Evolutionary conservation across 2,888 invertebrate genomes (phyloP).

Genomic region (Chesias legatella): DNA sequence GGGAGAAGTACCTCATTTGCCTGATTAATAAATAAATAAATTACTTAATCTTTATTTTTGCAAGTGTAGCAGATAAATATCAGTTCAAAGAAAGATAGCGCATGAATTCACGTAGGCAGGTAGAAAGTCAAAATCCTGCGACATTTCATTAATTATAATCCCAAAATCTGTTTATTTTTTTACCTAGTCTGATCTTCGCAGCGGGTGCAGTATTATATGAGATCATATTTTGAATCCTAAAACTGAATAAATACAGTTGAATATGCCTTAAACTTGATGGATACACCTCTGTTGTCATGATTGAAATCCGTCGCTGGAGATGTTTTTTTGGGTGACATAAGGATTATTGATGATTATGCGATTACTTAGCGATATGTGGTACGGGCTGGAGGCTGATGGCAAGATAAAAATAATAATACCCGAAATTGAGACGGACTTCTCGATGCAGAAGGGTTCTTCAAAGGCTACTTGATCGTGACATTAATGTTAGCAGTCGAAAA

Average conservation of each 20-base stretch:
- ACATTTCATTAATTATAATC: constrained; percentile 71
- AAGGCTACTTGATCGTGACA: too few relatives aligned
- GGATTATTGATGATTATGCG: constrained; percentile 74
- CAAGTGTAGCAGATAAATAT: too few relatives aligned
- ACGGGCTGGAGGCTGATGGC: constrained; percentile 17
- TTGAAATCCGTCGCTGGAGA: constrained; percentile 48
- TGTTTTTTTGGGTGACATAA: constrained; percentile 56
- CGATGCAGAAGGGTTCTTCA: not conserved
- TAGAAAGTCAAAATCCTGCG: constrained; percentile 46
- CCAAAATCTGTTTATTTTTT: constrained; percentile 54
- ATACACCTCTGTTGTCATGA: constrained; percentile 35
- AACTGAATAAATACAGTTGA: not conserved
- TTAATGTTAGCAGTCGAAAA: too few relatives aligned
- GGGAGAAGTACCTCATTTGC: too few relatives aligned
- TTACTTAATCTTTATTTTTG: too few relatives aligned
- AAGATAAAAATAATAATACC: constrained; percentile 19
- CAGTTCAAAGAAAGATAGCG: too few relatives aligned
- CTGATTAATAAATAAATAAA: not conserved
- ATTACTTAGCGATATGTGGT: constrained; percentile 56
- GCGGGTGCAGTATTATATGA: constrained; percentile 45
- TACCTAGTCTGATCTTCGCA: constrained; percentile 52
- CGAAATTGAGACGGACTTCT: not conserved
- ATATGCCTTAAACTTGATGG: constrained; percentile 21
- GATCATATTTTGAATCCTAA: constrained; percentile 22
- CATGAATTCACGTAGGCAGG: constrained; percentile 38